These are phyloP conservation scores for Gallinago solitaria DNA, from an alignment of 2,797 vertebrate species.

Conservation along the genomic window DNA sequence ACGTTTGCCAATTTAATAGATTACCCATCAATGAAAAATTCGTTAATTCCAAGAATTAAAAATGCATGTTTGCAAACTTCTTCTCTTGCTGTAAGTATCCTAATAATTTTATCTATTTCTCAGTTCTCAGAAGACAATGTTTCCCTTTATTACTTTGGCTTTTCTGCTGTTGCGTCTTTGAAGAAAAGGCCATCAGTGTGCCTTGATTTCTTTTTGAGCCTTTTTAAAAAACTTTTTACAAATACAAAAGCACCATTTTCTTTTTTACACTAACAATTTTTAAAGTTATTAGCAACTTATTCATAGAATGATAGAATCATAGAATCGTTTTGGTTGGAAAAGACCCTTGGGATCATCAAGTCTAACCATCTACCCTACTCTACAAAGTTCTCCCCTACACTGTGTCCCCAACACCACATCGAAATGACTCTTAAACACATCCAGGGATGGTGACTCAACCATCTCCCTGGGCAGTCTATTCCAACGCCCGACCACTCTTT, in stretches of 20 bases:
- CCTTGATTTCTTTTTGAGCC: background rate
- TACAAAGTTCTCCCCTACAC: too few relatives aligned
- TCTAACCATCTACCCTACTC: too few relatives aligned
- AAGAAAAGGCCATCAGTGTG: background rate
- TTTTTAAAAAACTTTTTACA: background rate
- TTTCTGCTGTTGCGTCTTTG: background rate
- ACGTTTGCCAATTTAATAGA: constrained; percentile 98
- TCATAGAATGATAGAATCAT: too few relatives aligned
- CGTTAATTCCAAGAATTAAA: constrained; percentile 97
- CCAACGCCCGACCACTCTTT: too few relatives aligned
- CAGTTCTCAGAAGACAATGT: background rate
- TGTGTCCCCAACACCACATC: too few relatives aligned
- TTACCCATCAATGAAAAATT: constrained; percentile 99
- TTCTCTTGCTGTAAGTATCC: constrained; percentile 93
- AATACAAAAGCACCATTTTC: background rate
- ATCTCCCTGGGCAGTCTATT: too few relatives aligned
- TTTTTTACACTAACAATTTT: background rate
- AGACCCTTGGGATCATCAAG: too few relatives aligned
- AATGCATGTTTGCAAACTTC: constrained; percentile 95
- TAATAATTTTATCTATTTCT: background rate
- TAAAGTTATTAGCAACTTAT: background rate
- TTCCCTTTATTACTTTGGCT: background rate
- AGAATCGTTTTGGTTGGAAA: too few relatives aligned
- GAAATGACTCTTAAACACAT: too few relatives aligned
- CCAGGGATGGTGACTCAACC: too few relatives aligned